Evolutionary conservation across 2,888 invertebrate species (phyloP), one percentile per base, ranked within the genome.

Genomic region (Dendrolimus houi): DNA sequence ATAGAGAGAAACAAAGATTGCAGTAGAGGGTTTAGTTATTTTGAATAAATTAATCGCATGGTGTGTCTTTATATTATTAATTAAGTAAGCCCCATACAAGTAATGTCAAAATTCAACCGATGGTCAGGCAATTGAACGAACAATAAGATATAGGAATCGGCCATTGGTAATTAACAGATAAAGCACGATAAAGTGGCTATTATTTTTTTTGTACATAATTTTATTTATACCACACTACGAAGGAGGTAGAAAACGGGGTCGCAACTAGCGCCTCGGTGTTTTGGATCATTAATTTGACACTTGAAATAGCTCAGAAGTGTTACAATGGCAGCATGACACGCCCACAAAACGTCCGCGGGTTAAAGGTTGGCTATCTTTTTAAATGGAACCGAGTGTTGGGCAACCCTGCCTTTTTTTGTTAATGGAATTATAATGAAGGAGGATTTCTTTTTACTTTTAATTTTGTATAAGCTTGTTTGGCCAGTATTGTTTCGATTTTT

Each of bases 251-350:
- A 66, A 79, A 74, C 69, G 73, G 67, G 79, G 78, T 77, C 80
- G 68, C 68, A 71, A 64, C 76, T 62, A 77, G 69, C 76, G 71
- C 74, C 76, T 79, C 77, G 76, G 77, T 78, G 80, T 80, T 83
- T 80, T 82, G 81, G 75, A 83, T 84, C 86, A 87, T 87, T 87
- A 87, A 87, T 87, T 86, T 86, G 88, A 88, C 87, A 87, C 84
- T 83, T 72, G 74, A 73, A 81, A 82, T 81, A 75, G 76, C 77
- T 78, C 71, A 70, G 75, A 77, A 80, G 80, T 78, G 77, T 81
- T 82, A 83, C 83, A 83, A 81, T 77, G 79, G 76, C 72, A 66
- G 65, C 68, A 67, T 56, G 75, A 66, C 67, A 76, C 86, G 85
- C 87, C 87, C 78, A 84, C 85, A 73, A 81, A 75, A 70, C 77